Conservation (phyloP, 1,140 invertebrate genomes). For the Pararge aegeria region DNA sequence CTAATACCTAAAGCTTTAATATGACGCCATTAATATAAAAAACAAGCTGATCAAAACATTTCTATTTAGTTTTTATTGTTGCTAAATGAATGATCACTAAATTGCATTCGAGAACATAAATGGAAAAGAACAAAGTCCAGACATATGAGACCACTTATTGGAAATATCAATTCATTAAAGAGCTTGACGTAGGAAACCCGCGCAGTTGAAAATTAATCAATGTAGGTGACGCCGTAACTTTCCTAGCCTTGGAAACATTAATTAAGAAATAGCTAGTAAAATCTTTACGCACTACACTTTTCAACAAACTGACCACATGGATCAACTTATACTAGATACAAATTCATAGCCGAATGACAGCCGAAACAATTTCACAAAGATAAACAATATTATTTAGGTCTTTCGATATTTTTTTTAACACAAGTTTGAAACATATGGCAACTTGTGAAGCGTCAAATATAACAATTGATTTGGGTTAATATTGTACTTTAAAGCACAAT, state of each 20-base stretch:
- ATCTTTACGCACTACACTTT: neutral
- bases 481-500: too few species aligned
- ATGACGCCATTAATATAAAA: neutral
- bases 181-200: slow-evolving; percentile 15
- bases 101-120: neutral
- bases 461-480: too few species aligned
- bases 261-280: neutral
- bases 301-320: too few species aligned
- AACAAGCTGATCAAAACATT: neutral
- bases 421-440: too few species aligned
- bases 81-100: neutral
- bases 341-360: too few species aligned
- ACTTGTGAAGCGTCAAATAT: too few species aligned
- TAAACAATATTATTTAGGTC: too few species aligned
- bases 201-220: slow-evolving; percentile 3
- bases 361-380: too few species aligned
- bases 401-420: too few species aligned
- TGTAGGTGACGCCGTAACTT: neutral
- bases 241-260: slow-evolving; percentile 2
- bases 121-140: slow-evolving; percentile 17
- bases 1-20: neutral
- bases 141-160: neutral
- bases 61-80: neutral
- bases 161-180: slow-evolving; percentile 17
- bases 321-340: too few species aligned